phyloP scores from a whole-genome alignment of 2,113 vertebrate genomes.

The Polypterus senegalus region DNA sequence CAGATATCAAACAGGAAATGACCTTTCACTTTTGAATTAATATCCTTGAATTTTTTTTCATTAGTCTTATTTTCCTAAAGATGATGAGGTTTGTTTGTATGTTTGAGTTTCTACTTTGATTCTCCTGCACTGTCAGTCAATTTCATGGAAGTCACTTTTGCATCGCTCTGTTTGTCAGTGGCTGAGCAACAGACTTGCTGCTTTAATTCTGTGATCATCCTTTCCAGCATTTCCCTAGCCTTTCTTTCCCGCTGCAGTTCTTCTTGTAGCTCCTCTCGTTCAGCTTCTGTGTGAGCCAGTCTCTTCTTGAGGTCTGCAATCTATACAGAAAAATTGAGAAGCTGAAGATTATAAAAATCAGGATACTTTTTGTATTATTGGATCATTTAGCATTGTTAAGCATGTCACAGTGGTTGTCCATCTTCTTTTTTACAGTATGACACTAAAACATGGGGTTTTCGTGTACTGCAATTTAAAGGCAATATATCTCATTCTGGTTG shows the following conservation, averaged over 20 bases:
- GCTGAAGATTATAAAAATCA: background rate
- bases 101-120: constrained; percentile 1
- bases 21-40: background rate
- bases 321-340: constrained; percentile 35
- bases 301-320: constrained; percentile 76
- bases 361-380: background rate
- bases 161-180: background rate
- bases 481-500: constrained; percentile 1
- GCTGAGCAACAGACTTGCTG: constrained; percentile 73
- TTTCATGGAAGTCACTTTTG: background rate
- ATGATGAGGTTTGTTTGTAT: background rate
- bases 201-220: constrained; percentile 78
- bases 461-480: background rate
- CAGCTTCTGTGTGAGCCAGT: constrained; percentile 77
- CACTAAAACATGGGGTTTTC: background rate
- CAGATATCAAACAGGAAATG: background rate
- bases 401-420: background rate
- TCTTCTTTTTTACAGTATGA: background rate
- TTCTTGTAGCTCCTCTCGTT: constrained; percentile 86
- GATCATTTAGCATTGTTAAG: background rate
- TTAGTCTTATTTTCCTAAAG: background rate
- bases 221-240: constrained; percentile 78
- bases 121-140: background rate
- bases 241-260: constrained; percentile 82
- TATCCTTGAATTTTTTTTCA: background rate